Evolutionary conservation across 2,797 vertebrate species (phyloP).

Genomic region (Poecilia velifera): DNA sequence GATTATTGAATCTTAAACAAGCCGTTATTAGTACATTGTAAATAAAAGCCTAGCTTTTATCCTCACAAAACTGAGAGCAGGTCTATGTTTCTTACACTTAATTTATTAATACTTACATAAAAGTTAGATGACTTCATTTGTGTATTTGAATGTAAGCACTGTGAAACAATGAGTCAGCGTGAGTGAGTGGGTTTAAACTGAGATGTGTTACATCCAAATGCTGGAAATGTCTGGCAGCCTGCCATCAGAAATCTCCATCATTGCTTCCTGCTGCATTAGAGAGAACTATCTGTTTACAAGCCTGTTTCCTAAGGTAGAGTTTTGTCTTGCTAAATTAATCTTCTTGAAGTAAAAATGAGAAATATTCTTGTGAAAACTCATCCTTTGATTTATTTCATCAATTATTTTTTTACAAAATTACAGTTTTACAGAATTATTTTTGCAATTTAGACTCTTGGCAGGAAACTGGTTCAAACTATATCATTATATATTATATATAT

Average conservation of each 20-base stretch:
- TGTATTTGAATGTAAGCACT: not conserved
- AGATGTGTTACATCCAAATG: not conserved
- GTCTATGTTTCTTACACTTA: not conserved
- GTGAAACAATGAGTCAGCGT: not conserved
- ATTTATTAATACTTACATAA: not conserved
- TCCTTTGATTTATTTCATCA: not conserved
- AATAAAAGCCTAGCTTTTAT: not conserved
- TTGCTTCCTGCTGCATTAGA: not conserved
- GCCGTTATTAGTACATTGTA: not conserved
- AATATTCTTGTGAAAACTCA: not conserved
- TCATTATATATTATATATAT: not conserved
- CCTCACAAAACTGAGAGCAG: not conserved
- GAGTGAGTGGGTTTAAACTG: not conserved
- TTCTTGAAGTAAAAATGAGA: not conserved
- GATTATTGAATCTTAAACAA: not conserved
- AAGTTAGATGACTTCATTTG: not conserved
- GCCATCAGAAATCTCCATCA: not conserved
- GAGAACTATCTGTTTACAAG: not conserved
- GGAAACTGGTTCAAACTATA: not conserved
- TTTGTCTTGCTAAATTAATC: not conserved
- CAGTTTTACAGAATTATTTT: not conserved
- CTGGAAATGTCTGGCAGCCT: not conserved
- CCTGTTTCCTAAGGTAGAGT: not conserved
- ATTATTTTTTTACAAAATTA: too few relatives aligned
- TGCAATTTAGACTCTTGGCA: not conserved